Percentiles rank a stretch among this genome's conserved stretches.
These are phyloP conservation scores for Tragelaphus buxtoni DNA, from an alignment of 2,113 vertebrate genomes.

Conservation along the genomic window DNA sequence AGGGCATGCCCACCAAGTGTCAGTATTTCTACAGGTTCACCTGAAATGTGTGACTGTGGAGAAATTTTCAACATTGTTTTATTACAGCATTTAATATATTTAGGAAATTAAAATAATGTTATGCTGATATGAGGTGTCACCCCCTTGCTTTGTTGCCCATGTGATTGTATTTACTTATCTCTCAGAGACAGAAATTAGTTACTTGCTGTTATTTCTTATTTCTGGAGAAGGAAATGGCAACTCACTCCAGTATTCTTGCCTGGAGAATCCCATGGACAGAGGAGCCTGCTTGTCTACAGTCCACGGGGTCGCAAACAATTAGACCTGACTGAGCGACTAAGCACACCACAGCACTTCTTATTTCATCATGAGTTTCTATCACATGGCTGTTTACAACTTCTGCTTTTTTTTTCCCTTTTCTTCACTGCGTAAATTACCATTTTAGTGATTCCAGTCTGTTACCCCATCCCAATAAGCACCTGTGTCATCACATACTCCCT, in stretches of 20 bases:
- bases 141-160: not conserved
- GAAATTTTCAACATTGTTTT: not conserved
- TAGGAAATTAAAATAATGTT: not conserved
- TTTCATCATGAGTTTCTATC: not conserved
- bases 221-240: too few relatives aligned
- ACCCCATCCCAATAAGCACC: not conserved
- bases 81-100: not conserved
- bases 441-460: not conserved
- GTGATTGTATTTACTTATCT: not conserved
- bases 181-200: not conserved
- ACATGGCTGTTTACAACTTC: not conserved
- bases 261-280: too few relatives aligned
- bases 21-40: not conserved
- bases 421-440: not conserved
- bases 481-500: too few relatives aligned
- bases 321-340: fast-evolving
- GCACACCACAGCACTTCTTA: too few relatives aligned
- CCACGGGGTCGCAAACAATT: too few relatives aligned
- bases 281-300: not conserved
- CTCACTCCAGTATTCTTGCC: too few relatives aligned
- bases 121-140: not conserved
- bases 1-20: fast-evolving
- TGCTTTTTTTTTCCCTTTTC: too few relatives aligned
- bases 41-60: not conserved
- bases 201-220: not conserved